These are phyloP conservation scores for Eupsittula cactorum DNA, from an alignment of 2,113 vertebrate species.

Conservation along the genomic window DNA sequence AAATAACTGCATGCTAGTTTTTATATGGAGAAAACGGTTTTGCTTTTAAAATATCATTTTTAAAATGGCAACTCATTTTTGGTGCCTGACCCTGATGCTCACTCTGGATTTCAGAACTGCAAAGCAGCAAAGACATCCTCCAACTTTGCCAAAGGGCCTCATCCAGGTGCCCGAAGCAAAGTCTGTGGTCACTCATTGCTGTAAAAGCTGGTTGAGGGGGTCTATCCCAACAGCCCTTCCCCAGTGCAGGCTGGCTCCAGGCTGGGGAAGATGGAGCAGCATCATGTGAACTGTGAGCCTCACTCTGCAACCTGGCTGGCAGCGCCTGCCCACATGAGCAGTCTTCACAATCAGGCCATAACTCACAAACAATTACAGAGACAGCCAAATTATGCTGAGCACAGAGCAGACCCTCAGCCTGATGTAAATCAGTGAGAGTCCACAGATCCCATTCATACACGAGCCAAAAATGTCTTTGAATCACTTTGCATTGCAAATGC, in stretches of 20 bases:
- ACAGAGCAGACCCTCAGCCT: neutral
- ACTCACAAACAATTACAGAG: neutral
- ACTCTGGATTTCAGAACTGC: neutral
- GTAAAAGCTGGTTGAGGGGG: neutral
- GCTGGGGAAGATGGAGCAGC: too few relatives aligned
- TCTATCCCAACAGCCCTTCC: neutral
- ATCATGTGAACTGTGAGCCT: accelerated
- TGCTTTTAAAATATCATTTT: neutral
- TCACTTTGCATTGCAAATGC: neutral
- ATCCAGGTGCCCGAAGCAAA: neutral
- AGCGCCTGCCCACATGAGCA: neutral
- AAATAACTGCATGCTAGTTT: neutral
- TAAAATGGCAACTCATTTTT: neutral
- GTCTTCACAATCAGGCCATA: neutral
- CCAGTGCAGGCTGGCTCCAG: neutral
- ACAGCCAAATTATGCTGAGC: neutral
- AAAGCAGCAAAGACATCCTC: neutral
- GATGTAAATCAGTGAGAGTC: neutral
- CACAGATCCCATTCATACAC: neutral
- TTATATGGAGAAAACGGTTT: neutral
- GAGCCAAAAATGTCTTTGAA: neutral
- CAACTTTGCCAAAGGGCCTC: neutral
- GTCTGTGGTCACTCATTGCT: neutral
- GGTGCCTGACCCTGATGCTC: neutral
- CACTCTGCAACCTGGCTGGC: neutral